Conservation (phyloP, 2,888 invertebrate species). For the Polyploca ridens region DNA sequence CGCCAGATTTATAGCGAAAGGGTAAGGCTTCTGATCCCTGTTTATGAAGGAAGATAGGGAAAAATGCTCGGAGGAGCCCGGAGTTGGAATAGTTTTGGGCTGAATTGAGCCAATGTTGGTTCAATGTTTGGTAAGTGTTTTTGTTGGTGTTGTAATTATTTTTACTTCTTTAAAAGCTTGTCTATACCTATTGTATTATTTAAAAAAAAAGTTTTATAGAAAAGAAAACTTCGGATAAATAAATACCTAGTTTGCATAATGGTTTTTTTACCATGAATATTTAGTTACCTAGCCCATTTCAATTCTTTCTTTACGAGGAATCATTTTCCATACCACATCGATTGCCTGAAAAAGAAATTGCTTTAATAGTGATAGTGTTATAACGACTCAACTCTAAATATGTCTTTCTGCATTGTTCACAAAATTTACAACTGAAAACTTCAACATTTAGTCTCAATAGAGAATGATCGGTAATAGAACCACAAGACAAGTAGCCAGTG, state of each 20-base stretch:
- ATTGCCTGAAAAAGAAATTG: too few relatives aligned
- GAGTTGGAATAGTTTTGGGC: conserved; percentile 43
- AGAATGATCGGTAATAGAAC: not conserved
- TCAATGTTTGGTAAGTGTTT: not conserved
- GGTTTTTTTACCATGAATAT: too few relatives aligned
- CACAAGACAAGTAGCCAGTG: conserved; percentile 18
- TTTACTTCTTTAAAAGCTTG: not conserved
- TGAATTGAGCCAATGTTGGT: conserved; percentile 16
- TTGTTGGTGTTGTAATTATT: not conserved
- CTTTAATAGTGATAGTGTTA: too few relatives aligned
- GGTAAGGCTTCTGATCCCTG: conserved; percentile 81
- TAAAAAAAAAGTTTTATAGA: too few relatives aligned
- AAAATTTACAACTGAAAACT: not conserved
- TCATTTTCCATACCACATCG: too few relatives aligned
- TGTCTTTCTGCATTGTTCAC: not conserved
- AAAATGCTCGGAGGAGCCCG: conserved; percentile 55
- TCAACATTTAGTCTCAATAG: not conserved
- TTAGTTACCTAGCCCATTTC: too few relatives aligned
- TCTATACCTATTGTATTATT: not conserved
- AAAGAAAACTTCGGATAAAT: too few relatives aligned
- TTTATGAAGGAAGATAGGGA: conserved; percentile 82
- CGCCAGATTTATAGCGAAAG: conserved; percentile 81
- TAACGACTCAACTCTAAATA: too few relatives aligned
- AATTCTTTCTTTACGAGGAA: too few relatives aligned
- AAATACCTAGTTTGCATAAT: too few relatives aligned